Evolutionary conservation across 2,797 vertebrate species (phyloP).

Genomic region (Pangasius sanitwongsei): DNA sequence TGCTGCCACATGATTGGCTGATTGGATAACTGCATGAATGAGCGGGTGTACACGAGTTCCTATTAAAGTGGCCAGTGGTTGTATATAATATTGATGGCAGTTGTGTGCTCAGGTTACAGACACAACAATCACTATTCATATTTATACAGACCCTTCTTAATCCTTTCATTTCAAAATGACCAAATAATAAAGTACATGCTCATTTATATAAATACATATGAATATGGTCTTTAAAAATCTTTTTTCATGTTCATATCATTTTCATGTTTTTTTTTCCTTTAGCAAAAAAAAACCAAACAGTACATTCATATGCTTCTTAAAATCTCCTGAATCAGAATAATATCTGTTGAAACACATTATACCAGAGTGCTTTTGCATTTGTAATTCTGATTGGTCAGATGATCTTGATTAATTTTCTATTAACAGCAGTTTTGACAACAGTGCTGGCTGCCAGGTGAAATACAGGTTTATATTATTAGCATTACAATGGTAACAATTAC

Average conservation of each 20-base stretch:
- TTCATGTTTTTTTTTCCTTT: neutral
- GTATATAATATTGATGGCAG: neutral
- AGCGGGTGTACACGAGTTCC: neutral
- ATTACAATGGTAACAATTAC: neutral
- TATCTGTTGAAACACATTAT: neutral
- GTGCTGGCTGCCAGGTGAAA: neutral
- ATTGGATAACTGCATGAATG: neutral
- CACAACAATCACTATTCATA: neutral
- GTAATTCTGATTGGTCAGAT: neutral
- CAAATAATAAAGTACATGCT: neutral
- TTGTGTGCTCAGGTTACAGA: neutral
- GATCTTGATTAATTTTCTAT: neutral
- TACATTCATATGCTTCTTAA: neutral
- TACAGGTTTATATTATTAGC: neutral
- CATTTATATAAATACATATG: neutral
- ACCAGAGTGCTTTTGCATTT: neutral
- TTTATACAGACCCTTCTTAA: neutral
- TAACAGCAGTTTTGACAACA: neutral
- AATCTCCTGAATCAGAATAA: neutral
- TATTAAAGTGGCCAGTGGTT: too few relatives aligned
- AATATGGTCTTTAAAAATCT: neutral
- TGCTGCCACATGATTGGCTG: neutral
- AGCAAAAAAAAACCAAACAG: neutral
- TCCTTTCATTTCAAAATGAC: neutral
- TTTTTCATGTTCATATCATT: neutral